Base-by-base conservation (phyloP, 2,888 invertebrate species). In the Lacanobia oleracea region DNA sequence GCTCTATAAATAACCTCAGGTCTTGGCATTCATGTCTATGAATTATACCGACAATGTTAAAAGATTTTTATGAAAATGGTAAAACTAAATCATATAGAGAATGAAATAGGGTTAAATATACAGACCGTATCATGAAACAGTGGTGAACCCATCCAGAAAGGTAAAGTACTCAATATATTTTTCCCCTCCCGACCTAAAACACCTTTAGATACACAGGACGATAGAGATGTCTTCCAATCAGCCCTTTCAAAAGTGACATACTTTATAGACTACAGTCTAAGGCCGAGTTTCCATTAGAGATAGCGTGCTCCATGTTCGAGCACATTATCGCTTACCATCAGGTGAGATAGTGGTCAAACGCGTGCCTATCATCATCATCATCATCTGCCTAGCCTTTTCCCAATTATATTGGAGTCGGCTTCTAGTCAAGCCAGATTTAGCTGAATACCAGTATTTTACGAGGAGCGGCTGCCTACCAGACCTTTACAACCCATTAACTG, bases 201-300 rank as follows among this genome's bases (percentile, higher is more conserved):
- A 77, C 68, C 82, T 72, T 77, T 57, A 48, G 60, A 78, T 80
- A 79, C 68, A 63, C 16, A 33, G 14, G 54, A 16, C 57, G 72
- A 78, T 86, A 86, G 83, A 86, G 60, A 67, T 77, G 75, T 63
- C 73, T 73, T 54, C 73, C 75, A 74, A 84, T 84, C 84, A 75
- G 72, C 68, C 84, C 78, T 84, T 84, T 77, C 73, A 86, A 75
- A 78, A 76, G 69, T 65, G 71, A 67, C 72, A 73, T 43, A 78
- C 63, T 83, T 84, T 84, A 84, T 84, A 63, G 70, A 70, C 82
- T 72, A 77, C 53, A 62, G 75, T 75, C 72, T 78, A 68, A 78
- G 64, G 6, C 3, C 5, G 3, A 2, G 6, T 33, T 33, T 33
- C 4, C 33, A 33, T 6, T 6, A 33, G 33, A 4, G 33, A n/a